These are phyloP conservation scores for Ichneumoninae sp. DNA, from an alignment of 2,888 invertebrate species.

Conservation along the genomic window DNA sequence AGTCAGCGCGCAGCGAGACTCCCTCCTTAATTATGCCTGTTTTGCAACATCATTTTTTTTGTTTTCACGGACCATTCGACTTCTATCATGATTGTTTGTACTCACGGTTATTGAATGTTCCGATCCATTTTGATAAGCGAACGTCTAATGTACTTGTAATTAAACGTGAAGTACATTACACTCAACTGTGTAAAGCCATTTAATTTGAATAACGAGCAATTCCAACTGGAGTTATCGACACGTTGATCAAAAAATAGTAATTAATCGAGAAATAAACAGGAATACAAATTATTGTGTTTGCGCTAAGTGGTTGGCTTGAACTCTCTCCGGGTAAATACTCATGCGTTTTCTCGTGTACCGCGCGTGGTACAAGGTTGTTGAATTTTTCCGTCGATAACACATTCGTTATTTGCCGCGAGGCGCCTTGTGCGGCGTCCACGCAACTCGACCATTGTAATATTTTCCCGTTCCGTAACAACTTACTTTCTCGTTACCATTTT, in stretches of 20 bases:
- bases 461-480: neutral
- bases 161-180: neutral
- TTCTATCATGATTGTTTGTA: neutral
- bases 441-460: neutral
- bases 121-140: neutral
- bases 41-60: conserved; percentile 31
- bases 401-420: neutral
- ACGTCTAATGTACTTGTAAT: neutral
- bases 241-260: too few relatives aligned
- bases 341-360: neutral
- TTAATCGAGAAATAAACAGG: too few relatives aligned
- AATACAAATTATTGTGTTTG: neutral
- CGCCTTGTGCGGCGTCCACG: neutral
- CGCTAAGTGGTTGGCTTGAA: neutral
- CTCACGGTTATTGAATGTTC: neutral
- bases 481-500: conserved; percentile 21
- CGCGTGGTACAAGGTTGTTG: neutral
- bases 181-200: neutral
- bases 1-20: too few relatives aligned
- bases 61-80: neutral
- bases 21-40: conserved; percentile 21
- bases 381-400: neutral
- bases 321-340: neutral
- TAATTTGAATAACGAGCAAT: neutral
- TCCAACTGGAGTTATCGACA: too few relatives aligned